Conservation (phyloP, 2,888 invertebrate species). For the Dugesia japonica region DNA sequence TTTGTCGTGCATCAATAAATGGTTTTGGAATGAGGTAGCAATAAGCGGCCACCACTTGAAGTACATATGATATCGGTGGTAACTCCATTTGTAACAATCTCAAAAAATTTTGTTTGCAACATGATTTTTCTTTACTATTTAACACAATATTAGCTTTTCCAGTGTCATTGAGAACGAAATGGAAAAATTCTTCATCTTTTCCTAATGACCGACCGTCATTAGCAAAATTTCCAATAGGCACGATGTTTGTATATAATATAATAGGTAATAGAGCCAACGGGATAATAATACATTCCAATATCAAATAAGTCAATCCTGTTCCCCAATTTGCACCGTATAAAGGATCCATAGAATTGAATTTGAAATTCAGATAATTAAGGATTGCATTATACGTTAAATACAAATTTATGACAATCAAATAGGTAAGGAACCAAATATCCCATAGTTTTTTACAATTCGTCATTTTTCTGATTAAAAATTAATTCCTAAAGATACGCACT, state of each 20-base stretch:
- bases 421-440: neutral
- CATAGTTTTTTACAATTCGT: neutral
- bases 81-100: neutral
- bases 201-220: neutral
- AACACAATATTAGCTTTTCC: neutral
- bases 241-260: neutral
- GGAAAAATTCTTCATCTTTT: constrained; percentile 8
- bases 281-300: neutral
- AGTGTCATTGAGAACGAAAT: neutral
- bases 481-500: neutral
- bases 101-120: neutral
- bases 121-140: neutral
- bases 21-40: constrained; percentile 8
- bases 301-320: neutral
- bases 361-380: neutral
- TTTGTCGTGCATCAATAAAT: neutral
- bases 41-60: neutral
- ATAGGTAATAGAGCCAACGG: neutral
- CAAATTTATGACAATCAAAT: neutral
- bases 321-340: neutral
- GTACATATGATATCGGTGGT: neutral
- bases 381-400: neutral
- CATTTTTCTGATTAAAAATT: neutral
- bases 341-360: neutral
- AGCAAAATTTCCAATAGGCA: neutral